These are phyloP conservation scores for Anhinga rufa DNA, from an alignment of 2,113 vertebrate species.

Conservation along the genomic window DNA sequence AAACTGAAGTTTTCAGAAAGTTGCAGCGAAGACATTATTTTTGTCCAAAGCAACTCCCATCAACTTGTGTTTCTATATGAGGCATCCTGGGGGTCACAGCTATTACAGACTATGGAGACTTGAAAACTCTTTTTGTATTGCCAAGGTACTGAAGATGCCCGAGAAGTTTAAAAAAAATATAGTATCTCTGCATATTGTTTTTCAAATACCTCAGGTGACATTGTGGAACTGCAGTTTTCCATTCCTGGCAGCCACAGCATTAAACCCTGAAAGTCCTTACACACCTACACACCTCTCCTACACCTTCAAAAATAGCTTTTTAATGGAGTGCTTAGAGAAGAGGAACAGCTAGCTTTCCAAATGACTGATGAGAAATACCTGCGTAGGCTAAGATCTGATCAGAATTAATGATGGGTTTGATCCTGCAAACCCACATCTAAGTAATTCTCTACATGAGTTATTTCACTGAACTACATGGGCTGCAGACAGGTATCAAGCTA, in stretches of 20 bases:
- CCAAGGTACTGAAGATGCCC: not conserved
- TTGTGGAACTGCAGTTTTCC: not conserved
- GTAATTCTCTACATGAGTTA: not conserved
- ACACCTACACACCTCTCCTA: not conserved
- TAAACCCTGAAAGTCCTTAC: not conserved
- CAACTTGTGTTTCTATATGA: not conserved
- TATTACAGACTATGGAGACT: not conserved
- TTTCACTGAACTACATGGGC: not conserved
- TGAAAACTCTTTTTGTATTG: not conserved
- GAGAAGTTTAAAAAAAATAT: not conserved
- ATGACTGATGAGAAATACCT: not conserved
- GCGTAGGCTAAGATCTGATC: not conserved
- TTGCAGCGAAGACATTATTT: not conserved
- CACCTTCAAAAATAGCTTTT: not conserved
- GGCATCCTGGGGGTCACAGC: not conserved
- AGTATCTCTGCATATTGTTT: not conserved
- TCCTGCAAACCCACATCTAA: not conserved
- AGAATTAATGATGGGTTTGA: not conserved
- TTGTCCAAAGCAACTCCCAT: not conserved
- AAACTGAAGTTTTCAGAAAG: not conserved
- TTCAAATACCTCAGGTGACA: not conserved
- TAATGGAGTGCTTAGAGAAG: not conserved
- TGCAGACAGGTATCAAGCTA: not conserved
- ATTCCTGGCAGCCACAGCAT: not conserved
- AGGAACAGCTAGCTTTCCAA: not conserved